phyloP scores from a whole-genome alignment of 2,113 vertebrate genomes.

The Salminus brasiliensis region DNA sequence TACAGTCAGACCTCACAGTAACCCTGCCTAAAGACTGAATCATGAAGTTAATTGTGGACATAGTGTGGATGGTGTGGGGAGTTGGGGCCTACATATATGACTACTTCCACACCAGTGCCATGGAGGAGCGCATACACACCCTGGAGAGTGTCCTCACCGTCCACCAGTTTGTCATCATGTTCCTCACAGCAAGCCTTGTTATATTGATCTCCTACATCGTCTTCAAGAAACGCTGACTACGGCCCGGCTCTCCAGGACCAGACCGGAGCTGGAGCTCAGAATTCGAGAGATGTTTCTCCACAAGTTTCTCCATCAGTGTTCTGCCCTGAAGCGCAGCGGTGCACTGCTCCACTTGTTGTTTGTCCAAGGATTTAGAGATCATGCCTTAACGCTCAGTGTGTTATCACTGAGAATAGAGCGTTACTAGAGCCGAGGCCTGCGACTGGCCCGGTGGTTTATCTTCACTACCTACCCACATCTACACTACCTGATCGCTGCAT shows the following conservation, averaged over 20 bases:
- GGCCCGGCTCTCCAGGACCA: background rate
- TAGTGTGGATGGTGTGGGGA: slow-evolving; percentile 78
- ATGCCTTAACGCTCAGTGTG: too few relatives aligned
- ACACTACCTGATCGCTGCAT: too few relatives aligned
- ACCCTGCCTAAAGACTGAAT: too few relatives aligned
- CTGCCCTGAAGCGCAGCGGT: background rate
- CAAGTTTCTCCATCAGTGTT: background rate
- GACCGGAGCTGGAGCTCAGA: background rate
- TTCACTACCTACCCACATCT: too few relatives aligned
- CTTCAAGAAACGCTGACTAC: slow-evolving; percentile 24
- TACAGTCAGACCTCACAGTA: background rate
- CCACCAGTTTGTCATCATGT: slow-evolving; percentile 76
- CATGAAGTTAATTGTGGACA: slow-evolving; percentile 78
- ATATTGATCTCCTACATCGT: slow-evolving; percentile 28
- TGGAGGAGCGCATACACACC: slow-evolving; percentile 79
- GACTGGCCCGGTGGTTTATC: too few relatives aligned
- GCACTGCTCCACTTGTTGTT: background rate
- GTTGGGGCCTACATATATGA: slow-evolving; percentile 78
- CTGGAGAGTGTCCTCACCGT: slow-evolving; percentile 74
- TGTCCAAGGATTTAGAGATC: background rate
- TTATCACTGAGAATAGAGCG: too few relatives aligned
- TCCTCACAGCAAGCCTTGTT: slow-evolving; percentile 17
- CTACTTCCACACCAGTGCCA: slow-evolving; percentile 79
- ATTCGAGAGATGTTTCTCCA: background rate
- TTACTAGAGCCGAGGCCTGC: too few relatives aligned